A percentile compares a stretch with the other conserved stretches of the same genome.
Conservation (phyloP, 53 echinoderm and acorn worm species). For the Glandiceps talaboti region DNA sequence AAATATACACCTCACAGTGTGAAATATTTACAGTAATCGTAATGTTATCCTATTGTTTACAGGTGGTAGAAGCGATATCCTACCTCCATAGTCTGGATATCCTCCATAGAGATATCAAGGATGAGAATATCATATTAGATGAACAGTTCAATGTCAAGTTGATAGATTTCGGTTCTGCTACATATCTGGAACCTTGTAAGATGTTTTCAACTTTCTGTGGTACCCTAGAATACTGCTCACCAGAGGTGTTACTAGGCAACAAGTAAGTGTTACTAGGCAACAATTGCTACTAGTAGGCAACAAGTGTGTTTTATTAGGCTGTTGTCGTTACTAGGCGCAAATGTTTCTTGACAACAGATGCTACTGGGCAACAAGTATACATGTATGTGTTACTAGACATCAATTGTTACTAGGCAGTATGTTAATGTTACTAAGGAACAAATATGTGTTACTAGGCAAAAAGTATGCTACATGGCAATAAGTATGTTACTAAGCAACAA, state of each 20-base stretch:
- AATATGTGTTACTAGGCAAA: conserved; percentile 22
- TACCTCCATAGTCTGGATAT: conserved; percentile 70
- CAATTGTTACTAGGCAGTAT: too few species aligned
- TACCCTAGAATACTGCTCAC: conserved; percentile 94
- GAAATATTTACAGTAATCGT: too few species aligned
- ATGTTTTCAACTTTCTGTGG: conserved; percentile 92
- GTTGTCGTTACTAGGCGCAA: too few species aligned
- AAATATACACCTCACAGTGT: too few species aligned
- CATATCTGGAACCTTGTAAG: conserved; percentile 58
- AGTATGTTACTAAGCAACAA: conserved; percentile 91
- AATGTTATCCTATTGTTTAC: too few species aligned
- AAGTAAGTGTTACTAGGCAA: conserved; percentile 54
- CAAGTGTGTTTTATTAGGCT: too few species aligned
- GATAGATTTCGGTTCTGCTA: conserved; percentile 90
- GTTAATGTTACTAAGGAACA: too few species aligned
- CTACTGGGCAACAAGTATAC: conserved; percentile 95
- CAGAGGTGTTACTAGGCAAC: conserved; percentile 92
- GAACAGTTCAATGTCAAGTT: conserved; percentile 76
- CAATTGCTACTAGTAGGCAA: too few species aligned
- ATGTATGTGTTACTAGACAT: too few species aligned
- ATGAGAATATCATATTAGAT: conserved; percentile 84
- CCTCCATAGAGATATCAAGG: conserved; percentile 81
- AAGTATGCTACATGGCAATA: too few species aligned
- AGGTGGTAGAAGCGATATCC: conserved; percentile 64
- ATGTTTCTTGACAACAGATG: conserved; percentile 82